These are phyloP conservation scores for Ligdia adustata DNA, from an alignment of 2,888 invertebrate genomes.

Conservation along the genomic window DNA sequence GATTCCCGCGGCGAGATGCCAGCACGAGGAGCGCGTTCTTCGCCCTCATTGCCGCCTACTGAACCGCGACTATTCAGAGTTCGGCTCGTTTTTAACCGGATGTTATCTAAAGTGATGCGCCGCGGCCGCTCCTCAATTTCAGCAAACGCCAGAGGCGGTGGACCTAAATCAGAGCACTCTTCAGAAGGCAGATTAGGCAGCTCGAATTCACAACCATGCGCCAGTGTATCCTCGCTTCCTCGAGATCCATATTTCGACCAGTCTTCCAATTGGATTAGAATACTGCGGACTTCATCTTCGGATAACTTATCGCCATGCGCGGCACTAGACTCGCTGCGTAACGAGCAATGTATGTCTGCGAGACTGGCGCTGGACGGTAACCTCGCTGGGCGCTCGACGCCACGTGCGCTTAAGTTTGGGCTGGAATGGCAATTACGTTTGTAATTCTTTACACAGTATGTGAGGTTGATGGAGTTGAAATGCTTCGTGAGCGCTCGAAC, in stretches of 20 bases:
- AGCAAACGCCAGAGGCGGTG: constrained; percentile 61
- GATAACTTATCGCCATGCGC: constrained; percentile 64
- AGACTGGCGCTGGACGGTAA: constrained; percentile 69
- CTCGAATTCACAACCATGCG: constrained; percentile 76
- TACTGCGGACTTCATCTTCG: constrained; percentile 76
- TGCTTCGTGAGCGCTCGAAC: constrained; percentile 89
- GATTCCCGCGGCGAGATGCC: neutral
- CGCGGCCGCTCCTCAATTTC: constrained; percentile 79
- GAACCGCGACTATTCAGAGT: constrained; percentile 53
- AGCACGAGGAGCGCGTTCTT: neutral
- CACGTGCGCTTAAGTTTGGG: constrained; percentile 69
- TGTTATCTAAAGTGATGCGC: constrained; percentile 74
- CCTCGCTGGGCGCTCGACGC: constrained; percentile 47
- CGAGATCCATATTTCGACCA: constrained; percentile 79
- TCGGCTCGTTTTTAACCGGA: constrained; percentile 61
- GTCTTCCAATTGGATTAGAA: constrained; percentile 74
- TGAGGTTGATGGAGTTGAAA: constrained; percentile 83
- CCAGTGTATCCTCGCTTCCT: constrained; percentile 74
- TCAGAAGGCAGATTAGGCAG: constrained; percentile 74
- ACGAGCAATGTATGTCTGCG: constrained; percentile 69
- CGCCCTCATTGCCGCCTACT: constrained; percentile 48
- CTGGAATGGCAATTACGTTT: constrained; percentile 76
- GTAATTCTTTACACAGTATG: constrained; percentile 69
- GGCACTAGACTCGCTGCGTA: constrained; percentile 60
- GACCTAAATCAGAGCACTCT: constrained; percentile 39